Conservation (phyloP, 2,113 vertebrate genomes). For the Acrocephalus arundinaceus region DNA sequence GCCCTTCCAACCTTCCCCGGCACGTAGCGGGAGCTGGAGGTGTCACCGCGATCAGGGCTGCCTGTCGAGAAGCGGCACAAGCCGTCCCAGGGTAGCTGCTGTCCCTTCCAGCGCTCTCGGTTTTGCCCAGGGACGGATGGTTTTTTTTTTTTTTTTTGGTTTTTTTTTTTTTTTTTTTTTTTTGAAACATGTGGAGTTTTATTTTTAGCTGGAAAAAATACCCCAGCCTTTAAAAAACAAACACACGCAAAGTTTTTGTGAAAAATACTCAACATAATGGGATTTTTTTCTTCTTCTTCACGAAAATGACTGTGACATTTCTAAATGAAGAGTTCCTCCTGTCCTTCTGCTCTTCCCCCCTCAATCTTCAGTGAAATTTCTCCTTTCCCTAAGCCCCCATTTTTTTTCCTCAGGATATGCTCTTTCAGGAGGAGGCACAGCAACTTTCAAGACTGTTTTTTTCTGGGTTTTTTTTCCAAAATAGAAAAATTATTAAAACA, state of each 20-base stretch:
- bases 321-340: constrained; percentile 4
- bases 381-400: background rate
- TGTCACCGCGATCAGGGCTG: background rate
- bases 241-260: background rate
- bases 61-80: background rate
- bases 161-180: background rate
- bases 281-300: background rate
- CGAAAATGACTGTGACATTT: background rate
- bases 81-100: background rate
- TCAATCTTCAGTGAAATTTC: background rate
- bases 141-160: background rate
- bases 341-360: background rate
- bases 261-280: constrained; percentile 9
- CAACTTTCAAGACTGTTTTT: background rate
- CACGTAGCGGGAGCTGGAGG: rapidly evolving
- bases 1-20: background rate
- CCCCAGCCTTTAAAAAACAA: constrained; percentile 18
- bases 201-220: constrained; percentile 17
- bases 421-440: background rate
- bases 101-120: background rate
- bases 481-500: background rate
- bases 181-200: background rate
- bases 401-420: background rate
- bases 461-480: background rate
- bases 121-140: background rate